phyloP scores from a whole-genome alignment of 2,113 vertebrate species.

The Silurus meridionalis region DNA sequence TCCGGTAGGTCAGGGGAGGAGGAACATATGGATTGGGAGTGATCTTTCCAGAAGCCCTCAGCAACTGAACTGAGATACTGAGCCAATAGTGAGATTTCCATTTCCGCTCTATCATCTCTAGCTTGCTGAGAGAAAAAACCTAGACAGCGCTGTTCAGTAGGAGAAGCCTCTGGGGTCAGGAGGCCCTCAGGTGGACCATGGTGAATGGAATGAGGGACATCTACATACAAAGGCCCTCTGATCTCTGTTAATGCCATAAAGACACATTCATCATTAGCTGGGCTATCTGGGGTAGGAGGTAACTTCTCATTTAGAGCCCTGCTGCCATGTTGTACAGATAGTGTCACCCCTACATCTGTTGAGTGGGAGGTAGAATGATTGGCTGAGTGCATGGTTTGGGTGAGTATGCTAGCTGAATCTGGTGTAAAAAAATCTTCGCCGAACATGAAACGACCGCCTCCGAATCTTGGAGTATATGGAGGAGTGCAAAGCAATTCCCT shows the following conservation, averaged over 20 bases:
- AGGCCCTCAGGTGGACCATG: conserved; percentile 69
- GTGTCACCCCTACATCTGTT: conserved; percentile 56
- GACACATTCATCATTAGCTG: conserved; percentile 71
- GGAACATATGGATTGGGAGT: conserved; percentile 4
- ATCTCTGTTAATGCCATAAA: conserved; percentile 75
- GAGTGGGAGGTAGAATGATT: not conserved
- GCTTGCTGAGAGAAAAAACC: conserved; percentile 63
- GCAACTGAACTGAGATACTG: conserved; percentile 76
- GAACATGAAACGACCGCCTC: conserved; percentile 66
- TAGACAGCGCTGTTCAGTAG: conserved; percentile 65
- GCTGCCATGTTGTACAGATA: conserved; percentile 67
- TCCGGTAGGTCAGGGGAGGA: not conserved
- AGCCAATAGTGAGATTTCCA: conserved; percentile 73
- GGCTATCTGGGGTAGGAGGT: conserved; percentile 76
- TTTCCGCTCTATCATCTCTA: conserved; percentile 70
- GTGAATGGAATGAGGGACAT: conserved; percentile 62
- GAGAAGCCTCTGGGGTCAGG: conserved; percentile 78
- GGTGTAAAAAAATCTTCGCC: conserved; percentile 58
- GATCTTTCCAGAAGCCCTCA: conserved; percentile 62
- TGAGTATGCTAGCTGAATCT: conserved; percentile 20
- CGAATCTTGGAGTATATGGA: conserved; percentile 65
- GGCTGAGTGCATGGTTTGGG: not conserved
- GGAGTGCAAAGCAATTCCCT: conserved; percentile 68
- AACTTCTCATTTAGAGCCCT: conserved; percentile 75
- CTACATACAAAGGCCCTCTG: conserved; percentile 74